Conservation (phyloP, 1,140 invertebrate species). For the Drosophila pruinosa region DNA sequence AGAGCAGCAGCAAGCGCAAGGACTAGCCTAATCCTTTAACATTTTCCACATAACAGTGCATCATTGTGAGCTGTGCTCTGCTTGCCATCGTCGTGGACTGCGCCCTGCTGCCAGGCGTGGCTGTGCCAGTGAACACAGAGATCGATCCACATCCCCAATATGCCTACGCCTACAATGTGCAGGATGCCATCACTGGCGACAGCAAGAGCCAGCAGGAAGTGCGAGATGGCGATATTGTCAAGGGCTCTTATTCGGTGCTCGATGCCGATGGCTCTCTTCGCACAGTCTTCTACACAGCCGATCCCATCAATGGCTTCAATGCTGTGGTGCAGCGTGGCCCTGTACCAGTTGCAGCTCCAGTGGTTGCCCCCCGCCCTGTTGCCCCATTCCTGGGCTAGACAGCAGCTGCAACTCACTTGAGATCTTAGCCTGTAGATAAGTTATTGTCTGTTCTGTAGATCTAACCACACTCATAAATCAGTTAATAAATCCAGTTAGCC, state of each 20-base stretch:
- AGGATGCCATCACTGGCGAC: constrained; percentile 86
- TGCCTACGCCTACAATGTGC: constrained; percentile 85
- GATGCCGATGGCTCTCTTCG: constrained; percentile 85
- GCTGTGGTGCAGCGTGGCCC: constrained; percentile 84
- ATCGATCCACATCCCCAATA: constrained; percentile 86
- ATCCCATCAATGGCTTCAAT: constrained; percentile 86
- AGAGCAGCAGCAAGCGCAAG: neutral
- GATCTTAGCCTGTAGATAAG: constrained; percentile 62
- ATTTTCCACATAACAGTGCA: neutral
- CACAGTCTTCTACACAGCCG: constrained; percentile 85
- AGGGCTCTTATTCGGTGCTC: constrained; percentile 85
- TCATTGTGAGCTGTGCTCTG: constrained; percentile 63
- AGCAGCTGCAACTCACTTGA: neutral
- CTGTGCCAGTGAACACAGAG: constrained; percentile 82
- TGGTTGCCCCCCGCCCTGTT: constrained; percentile 35
- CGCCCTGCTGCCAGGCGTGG: constrained; percentile 58
- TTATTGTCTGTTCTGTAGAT: constrained; percentile 58
- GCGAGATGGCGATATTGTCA: constrained; percentile 86
- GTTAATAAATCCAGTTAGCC: constrained; percentile 60
- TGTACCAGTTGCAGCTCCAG: constrained; percentile 47
- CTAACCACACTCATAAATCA: constrained; percentile 44
- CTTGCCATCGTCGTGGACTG: constrained; percentile 61
- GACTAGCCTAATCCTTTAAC: neutral
- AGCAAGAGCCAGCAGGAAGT: constrained; percentile 86
- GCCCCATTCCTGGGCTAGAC: constrained; percentile 57